Evolutionary conservation across 2,797 vertebrate genomes (phyloP).

Genomic region (Sebastiscus tertius): DNA sequence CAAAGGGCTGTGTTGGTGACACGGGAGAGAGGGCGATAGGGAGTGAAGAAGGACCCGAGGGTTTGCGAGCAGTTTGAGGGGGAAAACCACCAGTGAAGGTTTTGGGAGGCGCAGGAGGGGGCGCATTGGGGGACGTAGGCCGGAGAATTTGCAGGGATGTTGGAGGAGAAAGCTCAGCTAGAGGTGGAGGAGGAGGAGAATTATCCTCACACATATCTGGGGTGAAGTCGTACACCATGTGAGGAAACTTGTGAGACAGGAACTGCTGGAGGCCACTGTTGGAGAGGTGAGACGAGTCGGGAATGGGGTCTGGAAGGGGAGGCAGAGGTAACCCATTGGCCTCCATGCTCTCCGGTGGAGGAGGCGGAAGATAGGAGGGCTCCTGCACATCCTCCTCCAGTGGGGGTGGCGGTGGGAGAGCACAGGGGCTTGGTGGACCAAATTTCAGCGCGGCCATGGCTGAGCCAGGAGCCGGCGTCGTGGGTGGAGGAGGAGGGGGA

Average conservation of each 20-base stretch:
- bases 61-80: constrained; percentile 82
- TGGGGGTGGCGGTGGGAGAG: constrained; percentile 79
- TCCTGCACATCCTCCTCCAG: constrained; percentile 59
- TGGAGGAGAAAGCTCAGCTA: constrained; percentile 76
- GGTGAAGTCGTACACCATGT: constrained; percentile 83
- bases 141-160: constrained; percentile 74
- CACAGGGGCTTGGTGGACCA: constrained; percentile 76
- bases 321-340: constrained; percentile 72
- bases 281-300: constrained; percentile 59
- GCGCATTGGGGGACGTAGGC: constrained; percentile 63
- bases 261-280: constrained; percentile 82
- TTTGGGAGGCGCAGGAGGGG: constrained; percentile 86
- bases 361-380: constrained; percentile 58
- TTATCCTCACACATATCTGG: constrained; percentile 46
- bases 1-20: constrained; percentile 63
- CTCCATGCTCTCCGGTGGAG: constrained; percentile 64
- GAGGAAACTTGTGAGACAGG: constrained; percentile 87
- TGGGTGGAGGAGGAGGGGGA: constrained; percentile 80
- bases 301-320: constrained; percentile 53
- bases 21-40: constrained; percentile 63
- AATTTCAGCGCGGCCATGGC: constrained; percentile 89
- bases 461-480: constrained; percentile 83
- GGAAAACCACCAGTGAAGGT: constrained; percentile 83
- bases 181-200: constrained; percentile 59
- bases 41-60: constrained; percentile 66